Percentiles rank a stretch among this genome's conserved stretches.
phyloP scores from a whole-genome alignment of 1,140 invertebrate species.

The Habropoda laboriosa region DNA sequence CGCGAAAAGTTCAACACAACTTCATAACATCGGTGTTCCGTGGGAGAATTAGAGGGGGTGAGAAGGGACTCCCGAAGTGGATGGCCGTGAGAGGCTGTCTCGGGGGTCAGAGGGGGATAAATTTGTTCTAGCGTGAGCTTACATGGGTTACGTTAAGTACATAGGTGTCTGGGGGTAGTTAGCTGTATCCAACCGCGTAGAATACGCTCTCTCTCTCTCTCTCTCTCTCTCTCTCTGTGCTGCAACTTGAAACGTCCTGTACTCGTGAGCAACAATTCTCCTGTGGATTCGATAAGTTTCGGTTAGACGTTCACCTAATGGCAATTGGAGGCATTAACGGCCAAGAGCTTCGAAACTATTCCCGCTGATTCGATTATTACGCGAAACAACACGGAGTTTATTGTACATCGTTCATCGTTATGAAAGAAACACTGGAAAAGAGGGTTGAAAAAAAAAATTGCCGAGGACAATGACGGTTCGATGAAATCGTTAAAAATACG shows the following conservation, averaged over 20 bases:
- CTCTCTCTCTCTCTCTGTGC: no score
- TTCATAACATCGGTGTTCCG: slow-evolving; percentile 76
- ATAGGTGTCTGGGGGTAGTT: slow-evolving; percentile 79
- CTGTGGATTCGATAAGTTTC: slow-evolving; percentile 45
- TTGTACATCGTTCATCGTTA: neutral
- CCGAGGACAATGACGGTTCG: no score
- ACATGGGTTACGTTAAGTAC: slow-evolving; percentile 82
- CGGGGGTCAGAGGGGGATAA: slow-evolving; percentile 59
- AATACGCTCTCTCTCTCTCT: no score
- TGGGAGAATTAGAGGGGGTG: slow-evolving; percentile 58
- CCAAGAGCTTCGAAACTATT: slow-evolving; percentile 3
- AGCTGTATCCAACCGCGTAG: slow-evolving; percentile 69
- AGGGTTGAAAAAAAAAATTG: slow-evolving; percentile 2
- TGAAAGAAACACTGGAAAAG: neutral
- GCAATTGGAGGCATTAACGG: slow-evolving; percentile 25
- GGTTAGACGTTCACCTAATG: neutral
- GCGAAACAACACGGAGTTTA: neutral
- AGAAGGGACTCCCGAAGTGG: slow-evolving; percentile 68
- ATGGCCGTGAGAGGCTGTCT: slow-evolving; percentile 55
- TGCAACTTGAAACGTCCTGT: slow-evolving; percentile 69
- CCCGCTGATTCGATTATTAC: neutral
- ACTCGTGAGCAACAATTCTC: slow-evolving; percentile 44
- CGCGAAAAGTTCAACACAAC: slow-evolving; percentile 80
- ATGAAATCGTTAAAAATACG: slow-evolving; percentile 5
- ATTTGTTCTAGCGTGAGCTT: slow-evolving; percentile 82